Evolutionary conservation across 2,113 vertebrate species (phyloP), one percentile per base, ranked within the genome.

Genomic region (Ictalurus punctatus): DNA sequence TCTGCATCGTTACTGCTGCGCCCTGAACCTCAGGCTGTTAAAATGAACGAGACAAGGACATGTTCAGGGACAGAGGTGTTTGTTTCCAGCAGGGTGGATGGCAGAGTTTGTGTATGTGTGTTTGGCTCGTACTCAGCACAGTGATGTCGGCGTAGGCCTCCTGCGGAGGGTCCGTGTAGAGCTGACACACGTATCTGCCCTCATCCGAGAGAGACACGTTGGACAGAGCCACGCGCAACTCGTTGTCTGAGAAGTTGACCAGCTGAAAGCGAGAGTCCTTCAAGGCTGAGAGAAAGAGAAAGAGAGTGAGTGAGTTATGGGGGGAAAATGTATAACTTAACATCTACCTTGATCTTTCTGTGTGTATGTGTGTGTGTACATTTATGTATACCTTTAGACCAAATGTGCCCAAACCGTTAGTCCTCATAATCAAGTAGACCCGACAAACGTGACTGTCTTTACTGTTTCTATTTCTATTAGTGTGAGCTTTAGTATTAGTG

Each of bases 181-280:
- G 97, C 95, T 99, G 98, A 95, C 98, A 99, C 91, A 99, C 98
- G 84, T 99, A 99, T 93, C 97, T 95, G 87, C 98, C 98, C 91
- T 99, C 98, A 17, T 99, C 98, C 81, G 97, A 97, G 91, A 99
- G 95, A 78, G 98, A 99, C 95, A 99, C 98, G 27, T 99, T 99
- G n/a, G 98, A 98, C 95, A 99, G 93, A 17, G 98, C 98, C 91
- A 99, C 98, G 83, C 96, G 96, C 89, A 99, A 97, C 94, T 99
- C 98, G 52, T 98, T 99, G 96, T 98, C 99, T 90, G 98, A 98
- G 96, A 99, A 99, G 96, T 99, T 99, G 95, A 99, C 98, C 96
- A 99, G 95, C 97, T 99, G 98, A 96, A 99, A 99, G 93, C 98
- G 96, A 95, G 97, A 97, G 96, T 99, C 98, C 95, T 99, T 99